Base-by-base conservation (phyloP, 2,888 invertebrate genomes). In the Diaprepes abbreviatus region DNA sequence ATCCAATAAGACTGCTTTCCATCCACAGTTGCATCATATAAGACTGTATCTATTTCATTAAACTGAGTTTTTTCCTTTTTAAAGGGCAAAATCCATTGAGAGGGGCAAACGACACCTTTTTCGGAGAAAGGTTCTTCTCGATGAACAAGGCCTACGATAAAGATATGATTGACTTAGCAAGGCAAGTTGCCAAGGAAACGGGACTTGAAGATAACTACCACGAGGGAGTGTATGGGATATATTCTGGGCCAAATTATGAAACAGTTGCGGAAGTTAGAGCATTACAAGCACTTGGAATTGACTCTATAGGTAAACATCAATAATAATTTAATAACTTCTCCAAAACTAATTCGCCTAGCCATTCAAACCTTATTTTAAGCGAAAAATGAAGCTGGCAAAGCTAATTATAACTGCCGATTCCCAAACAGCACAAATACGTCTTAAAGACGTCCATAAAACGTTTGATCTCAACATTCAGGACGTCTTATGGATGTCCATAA, bases 201-300 rank as follows among this genome's bases (percentile, higher is more conserved):
- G 91, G 90, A 3, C 89, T 95, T 17, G 87, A 87, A 7, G 86
- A 92, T 71, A 90, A 91, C 68, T 85, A 95, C 0, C 91, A 90
- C 66, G 93, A 96, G 79, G 98, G 98, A 0, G 95, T 98, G 7
- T 99, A 98, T 85, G 92, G 94, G 0, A 96, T 97, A 83, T 87
- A 96, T 12, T 96, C 95, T 1, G 98, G 98, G 0, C 98, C 98
- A 0, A 94, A 93, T 83, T 99, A 92, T 81, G 98, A 99, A 85
- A 97, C 98, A 0, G 94, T 97, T 0, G 96, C 98, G 0, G 98
- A 99, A 85, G 86, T 96, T 60, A 89, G 87, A 76, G 92, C 95
- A 87, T 86, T 97, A 68, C 89, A 90, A 76, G 89, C 91, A 84
- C 85, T 95, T 43, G 95, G 95, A 19, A 92, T 93, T 9, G 95